Evolutionary conservation across 2,888 invertebrate species (phyloP), one percentile per base, ranked within the genome.

Genomic region (Drosophila atroscutellata): DNA sequence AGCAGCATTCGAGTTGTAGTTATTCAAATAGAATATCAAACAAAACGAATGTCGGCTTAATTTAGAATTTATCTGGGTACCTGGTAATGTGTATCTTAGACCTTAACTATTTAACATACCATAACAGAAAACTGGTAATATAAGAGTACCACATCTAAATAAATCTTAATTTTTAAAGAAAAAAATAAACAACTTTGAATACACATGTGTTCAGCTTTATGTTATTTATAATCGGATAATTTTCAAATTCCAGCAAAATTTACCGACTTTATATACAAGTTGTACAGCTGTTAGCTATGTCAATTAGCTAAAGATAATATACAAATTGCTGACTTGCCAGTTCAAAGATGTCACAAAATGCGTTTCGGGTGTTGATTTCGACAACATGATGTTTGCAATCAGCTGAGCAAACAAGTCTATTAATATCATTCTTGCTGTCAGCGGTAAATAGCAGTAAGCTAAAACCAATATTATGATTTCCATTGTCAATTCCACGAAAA

Each of bases 391-490:
- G 37, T 54, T 51, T 66, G 58, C 56, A 59, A 34, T 28, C 70
- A 80, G 75, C 80, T 71, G 64, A 62, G 45, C 34, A 80, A 80
- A 80, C 68, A 80, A 72, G 65, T 80, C 76, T 57, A 26, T 52
- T 45, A 63, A 34, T 56, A 62, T 28, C 34, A 39, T 56, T 72
- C 63, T 62, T 6, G 18, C 30, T 32, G 42, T 13, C 51, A 8
- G 24, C 34, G 5, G 36, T 37, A 18, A 56, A 37, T 55, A 47
- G 55, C 30, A 11, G 36, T n/a, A 49, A 68, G 49, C 30, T 20
- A 56, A 28, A 54, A 57, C 39, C 49, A 47, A 62, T 51, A 37
- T 37, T 28, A 28, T 24, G 37, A 34, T 37, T 58, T 56, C 51
- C n/a, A 54, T 56, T 65, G 73, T 80, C 69, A 71, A 57, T 66